phyloP scores from a whole-genome alignment of 2,113 vertebrate species.

The Pao palembangensis region DNA sequence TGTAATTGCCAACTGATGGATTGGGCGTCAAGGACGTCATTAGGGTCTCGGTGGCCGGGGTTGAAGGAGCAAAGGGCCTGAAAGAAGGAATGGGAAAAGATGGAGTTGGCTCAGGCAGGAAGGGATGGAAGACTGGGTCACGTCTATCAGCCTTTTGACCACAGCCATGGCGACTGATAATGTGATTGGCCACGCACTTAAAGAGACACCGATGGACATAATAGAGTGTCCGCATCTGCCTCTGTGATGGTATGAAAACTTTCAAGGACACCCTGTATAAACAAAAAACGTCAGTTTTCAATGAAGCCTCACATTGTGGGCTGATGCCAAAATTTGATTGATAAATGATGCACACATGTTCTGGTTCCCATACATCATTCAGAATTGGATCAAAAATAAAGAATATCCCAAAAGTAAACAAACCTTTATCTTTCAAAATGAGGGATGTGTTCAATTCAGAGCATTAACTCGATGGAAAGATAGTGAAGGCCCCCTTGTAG shows the following conservation, averaged over 20 bases:
- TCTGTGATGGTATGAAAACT: slow-evolving; percentile 50
- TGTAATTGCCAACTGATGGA: slow-evolving; percentile 84
- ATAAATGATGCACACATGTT: slow-evolving; percentile 17
- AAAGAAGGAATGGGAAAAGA: slow-evolving; percentile 59
- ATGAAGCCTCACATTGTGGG: slow-evolving; percentile 16
- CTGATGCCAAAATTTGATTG: slow-evolving; percentile 1
- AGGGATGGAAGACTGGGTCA: slow-evolving; percentile 60
- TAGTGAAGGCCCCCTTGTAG: slow-evolving; percentile 13
- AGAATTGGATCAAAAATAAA: neutral
- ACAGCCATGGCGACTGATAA: slow-evolving; percentile 66
- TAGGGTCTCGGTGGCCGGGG: slow-evolving; percentile 62
- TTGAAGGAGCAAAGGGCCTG: slow-evolving; percentile 63
- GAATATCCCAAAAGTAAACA: neutral
- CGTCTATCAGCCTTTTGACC: slow-evolving; percentile 69
- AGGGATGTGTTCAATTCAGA: neutral
- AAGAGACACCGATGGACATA: slow-evolving; percentile 53
- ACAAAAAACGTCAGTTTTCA: slow-evolving; percentile 37
- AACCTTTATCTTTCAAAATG: neutral
- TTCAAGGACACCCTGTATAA: slow-evolving; percentile 26
- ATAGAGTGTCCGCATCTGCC: slow-evolving; percentile 43
- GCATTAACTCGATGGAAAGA: slow-evolving; percentile 5
- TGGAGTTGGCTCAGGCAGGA: slow-evolving; percentile 47
- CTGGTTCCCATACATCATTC: neutral
- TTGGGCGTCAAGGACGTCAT: slow-evolving; percentile 74
- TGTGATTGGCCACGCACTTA: slow-evolving; percentile 70